These are phyloP conservation scores for Fabriciana adippe DNA, from an alignment of 2,888 invertebrate genomes.

Conservation along the genomic window DNA sequence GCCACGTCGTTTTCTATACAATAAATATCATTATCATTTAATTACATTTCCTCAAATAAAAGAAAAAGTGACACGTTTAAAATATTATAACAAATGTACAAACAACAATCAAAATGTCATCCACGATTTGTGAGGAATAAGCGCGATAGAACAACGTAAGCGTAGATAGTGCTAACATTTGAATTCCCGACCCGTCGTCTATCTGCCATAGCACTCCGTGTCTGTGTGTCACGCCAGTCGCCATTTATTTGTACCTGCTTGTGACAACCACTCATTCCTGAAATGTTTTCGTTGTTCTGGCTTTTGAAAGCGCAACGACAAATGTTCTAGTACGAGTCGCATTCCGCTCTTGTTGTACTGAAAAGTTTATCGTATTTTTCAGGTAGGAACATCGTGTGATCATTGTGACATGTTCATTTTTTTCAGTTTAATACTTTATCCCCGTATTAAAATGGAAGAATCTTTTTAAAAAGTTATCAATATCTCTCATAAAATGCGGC, in stretches of 20 bases:
- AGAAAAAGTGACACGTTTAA: background rate
- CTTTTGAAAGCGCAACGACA: constrained; percentile 46
- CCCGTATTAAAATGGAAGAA: too few species aligned
- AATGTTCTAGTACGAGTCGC: constrained; percentile 43
- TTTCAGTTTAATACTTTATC: too few species aligned
- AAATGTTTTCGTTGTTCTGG: constrained; percentile 60
- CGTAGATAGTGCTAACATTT: constrained; percentile 44
- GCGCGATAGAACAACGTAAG: constrained; percentile 22
- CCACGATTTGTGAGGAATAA: constrained; percentile 16
- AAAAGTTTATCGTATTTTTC: constrained; percentile 46
- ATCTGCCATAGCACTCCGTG: constrained; percentile 36
- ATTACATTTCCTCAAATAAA: background rate
- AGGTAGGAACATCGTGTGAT: constrained; percentile 7
- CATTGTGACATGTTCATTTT: background rate
- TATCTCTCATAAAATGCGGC: too few species aligned
- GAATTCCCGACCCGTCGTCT: constrained; percentile 47
- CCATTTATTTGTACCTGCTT: constrained; percentile 58
- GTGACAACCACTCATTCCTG: constrained; percentile 60
- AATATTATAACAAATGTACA: constrained; percentile 9
- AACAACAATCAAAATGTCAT: constrained; percentile 24
- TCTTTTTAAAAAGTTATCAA: too few species aligned
- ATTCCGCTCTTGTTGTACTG: constrained; percentile 18
- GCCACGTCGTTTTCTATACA: background rate
- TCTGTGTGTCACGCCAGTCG: constrained; percentile 50
- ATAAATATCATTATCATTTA: background rate